Evolutionary conservation across 2,888 invertebrate species (phyloP).

Genomic region (Thysanoteuthis rhombus): DNA sequence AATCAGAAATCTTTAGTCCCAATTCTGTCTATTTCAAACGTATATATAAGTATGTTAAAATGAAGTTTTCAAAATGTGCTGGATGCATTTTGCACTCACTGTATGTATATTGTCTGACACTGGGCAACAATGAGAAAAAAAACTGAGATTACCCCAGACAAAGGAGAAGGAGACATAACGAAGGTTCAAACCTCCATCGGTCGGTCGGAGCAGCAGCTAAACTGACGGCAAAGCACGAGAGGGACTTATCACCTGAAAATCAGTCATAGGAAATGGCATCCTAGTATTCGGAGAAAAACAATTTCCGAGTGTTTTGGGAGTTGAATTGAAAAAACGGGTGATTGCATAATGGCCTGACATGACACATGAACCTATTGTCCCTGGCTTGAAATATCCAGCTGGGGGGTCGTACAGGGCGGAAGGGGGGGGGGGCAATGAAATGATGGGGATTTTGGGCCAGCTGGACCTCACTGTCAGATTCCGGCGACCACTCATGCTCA

Average conservation of each 20-base stretch:
- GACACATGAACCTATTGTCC: background rate
- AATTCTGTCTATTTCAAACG: no score
- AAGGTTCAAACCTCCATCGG: background rate
- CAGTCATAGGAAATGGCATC: background rate
- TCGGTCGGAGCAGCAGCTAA: background rate
- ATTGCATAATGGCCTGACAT: background rate
- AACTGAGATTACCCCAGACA: background rate
- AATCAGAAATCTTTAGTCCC: no score
- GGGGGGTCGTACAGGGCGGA: background rate
- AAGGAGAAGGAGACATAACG: background rate
- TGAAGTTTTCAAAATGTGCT: no score
- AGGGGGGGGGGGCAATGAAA: background rate
- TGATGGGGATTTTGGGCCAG: background rate
- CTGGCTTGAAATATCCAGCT: background rate
- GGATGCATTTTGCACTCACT: no score
- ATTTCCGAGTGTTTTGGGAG: conserved; percentile 12
- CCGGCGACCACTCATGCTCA: background rate
- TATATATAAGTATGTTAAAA: no score
- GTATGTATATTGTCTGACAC: no score
- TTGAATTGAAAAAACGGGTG: background rate
- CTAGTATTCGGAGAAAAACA: background rate
- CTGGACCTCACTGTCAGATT: background rate
- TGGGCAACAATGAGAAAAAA: background rate
- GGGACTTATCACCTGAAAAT: background rate
- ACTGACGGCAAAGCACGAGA: no score